Base-by-base conservation (phyloP, 2,888 invertebrate species). In the Campopleginae sp. region DNA sequence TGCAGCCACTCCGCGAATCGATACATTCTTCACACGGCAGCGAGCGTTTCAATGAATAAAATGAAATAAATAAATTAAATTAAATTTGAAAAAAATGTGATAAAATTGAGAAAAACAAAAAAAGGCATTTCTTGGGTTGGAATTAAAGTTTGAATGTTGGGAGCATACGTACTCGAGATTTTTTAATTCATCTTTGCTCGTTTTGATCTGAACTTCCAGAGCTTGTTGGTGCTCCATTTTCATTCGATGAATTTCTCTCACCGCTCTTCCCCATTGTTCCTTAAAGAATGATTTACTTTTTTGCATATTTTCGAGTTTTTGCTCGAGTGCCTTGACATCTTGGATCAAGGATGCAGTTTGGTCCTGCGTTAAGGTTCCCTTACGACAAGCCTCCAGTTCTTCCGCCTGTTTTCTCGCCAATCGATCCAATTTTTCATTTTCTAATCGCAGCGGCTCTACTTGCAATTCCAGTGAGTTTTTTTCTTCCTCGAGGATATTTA, bases 251-350 rank as follows among this genome's bases (percentile, higher is more conserved):
- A 97, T 94, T 89, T 97, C 97, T 0, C 96, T 94, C 2, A 96
- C 95, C 0, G 96, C 95, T 85, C 95, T 95, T 1, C 95, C 95
- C 96, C 97, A 97, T 90, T 97, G 96, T 88, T 96, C 96, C 90
- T 97, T 97, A 93, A 97, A 97, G 91, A 96, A 97, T 17, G 95
- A 94, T 92, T 97, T 97, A 51, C 96, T 96, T 80, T 95, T 95
- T 79, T 95, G 95, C 2, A 96, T 95, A 80, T 95, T 95, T 84
- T 95, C 95, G 70, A 96, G 94, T 89, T 96, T 96, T 90, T 96
- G 95, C 90, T 96, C 96, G 14, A 96, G 90, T 71, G 94, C 94
- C 77, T 95, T 95, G 91, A 97, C 91, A 92, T 97, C 96, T 82
- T 95, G 95, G 72, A 97, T 94, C 5, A 97, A 94, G 75, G 95